These are phyloP conservation scores for Ptychoptera contaminata DNA, from an alignment of 2,888 invertebrate species.

Conservation along the genomic window DNA sequence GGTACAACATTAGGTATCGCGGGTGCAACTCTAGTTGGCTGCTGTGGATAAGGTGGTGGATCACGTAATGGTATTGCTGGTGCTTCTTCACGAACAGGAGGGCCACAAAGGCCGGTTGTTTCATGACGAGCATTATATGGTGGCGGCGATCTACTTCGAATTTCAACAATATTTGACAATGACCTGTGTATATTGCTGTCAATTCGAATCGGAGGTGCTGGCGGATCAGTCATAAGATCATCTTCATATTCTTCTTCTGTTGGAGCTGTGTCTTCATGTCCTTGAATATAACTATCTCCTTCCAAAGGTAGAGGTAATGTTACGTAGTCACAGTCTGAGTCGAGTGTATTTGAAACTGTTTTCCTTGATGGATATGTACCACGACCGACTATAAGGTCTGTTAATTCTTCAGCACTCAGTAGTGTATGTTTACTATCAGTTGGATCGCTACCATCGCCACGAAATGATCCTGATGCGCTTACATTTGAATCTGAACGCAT, in stretches of 20 bases:
- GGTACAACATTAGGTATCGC: constrained; percentile 21
- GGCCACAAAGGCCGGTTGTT: constrained; percentile 34
- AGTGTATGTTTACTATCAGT: constrained; percentile 60
- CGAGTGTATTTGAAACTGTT: constrained; percentile 69
- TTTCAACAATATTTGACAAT: constrained; percentile 32
- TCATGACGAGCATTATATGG: constrained; percentile 50
- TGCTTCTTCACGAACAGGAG: constrained; percentile 18
- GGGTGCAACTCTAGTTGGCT: constrained; percentile 13
- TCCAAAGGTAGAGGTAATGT: constrained; percentile 47
- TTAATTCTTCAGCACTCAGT: constrained; percentile 67
- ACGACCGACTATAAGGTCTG: constrained; percentile 67
- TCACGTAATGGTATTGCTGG: constrained; percentile 32
- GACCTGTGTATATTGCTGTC: constrained; percentile 40
- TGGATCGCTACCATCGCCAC: constrained; percentile 80
- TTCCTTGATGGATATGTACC: constrained; percentile 60
- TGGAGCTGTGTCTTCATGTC: constrained; percentile 43
- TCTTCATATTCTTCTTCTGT: constrained; percentile 38
- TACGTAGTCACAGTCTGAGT: constrained; percentile 82
- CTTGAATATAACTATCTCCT: constrained; percentile 41
- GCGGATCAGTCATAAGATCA: constrained; percentile 35
- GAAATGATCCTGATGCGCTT: constrained; percentile 63
- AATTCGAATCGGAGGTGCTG: constrained; percentile 52
- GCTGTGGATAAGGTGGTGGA: constrained; percentile 48
- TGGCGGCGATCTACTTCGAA: constrained; percentile 39
- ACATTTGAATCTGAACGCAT: constrained; percentile 62